Percentiles rank a stretch among this genome's conserved stretches.
Conservation (phyloP, 2,797 vertebrate genomes). For the Parotocinclus haroldoi region DNA sequence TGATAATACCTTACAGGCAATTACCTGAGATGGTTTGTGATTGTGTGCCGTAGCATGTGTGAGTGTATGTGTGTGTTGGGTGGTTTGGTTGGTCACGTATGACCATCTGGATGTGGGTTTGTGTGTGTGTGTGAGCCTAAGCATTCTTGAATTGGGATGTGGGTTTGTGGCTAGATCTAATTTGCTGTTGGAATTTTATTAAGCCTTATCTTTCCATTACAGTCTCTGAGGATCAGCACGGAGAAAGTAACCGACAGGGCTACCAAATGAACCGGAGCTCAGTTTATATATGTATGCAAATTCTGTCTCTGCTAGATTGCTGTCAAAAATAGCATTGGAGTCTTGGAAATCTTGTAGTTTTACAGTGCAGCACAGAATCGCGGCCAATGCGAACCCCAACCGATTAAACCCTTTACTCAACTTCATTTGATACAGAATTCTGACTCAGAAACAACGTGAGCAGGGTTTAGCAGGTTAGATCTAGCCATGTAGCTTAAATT, state of each 20-base stretch:
- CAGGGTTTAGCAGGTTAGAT: too few relatives aligned
- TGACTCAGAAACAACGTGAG: too few relatives aligned
- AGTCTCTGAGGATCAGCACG: not conserved
- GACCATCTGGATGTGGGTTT: conserved; percentile 27
- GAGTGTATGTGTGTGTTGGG: conserved; percentile 21
- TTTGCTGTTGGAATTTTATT: conserved; percentile 11
- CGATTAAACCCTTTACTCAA: conserved; percentile 27
- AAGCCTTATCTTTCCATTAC: conserved; percentile 1
- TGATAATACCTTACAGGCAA: conserved; percentile 55
- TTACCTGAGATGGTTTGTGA: conserved; percentile 52
- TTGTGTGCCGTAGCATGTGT: too few relatives aligned
- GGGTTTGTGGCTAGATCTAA: conserved; percentile 19
- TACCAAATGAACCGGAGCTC: not conserved
- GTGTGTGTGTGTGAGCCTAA: conserved; percentile 48
- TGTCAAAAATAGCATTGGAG: conserved; percentile 29
- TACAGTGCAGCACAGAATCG: conserved; percentile 11
- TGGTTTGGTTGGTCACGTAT: conserved; percentile 1
- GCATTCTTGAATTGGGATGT: conserved; percentile 12
- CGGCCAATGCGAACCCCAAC: not conserved
- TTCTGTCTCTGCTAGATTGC: conserved; percentile 18
- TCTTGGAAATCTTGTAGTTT: conserved; percentile 37
- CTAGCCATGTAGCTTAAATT: too few relatives aligned
- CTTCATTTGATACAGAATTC: conserved; percentile 26
- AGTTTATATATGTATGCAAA: conserved; percentile 12
- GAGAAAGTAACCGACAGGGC: not conserved